Base-by-base conservation (phyloP, 2,888 invertebrate genomes). In the Ceriagrion tenellum region DNA sequence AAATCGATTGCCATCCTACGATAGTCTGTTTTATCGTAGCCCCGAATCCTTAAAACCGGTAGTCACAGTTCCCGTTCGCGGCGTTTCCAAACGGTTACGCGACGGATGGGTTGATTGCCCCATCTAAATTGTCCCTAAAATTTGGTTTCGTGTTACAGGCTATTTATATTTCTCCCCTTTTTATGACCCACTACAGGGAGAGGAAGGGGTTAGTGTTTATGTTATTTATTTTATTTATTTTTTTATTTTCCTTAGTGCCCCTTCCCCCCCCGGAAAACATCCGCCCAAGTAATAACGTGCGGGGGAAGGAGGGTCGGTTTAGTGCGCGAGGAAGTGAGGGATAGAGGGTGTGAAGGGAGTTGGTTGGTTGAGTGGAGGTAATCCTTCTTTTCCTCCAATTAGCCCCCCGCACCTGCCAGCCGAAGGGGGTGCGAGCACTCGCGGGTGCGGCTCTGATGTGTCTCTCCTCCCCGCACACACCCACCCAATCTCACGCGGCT, bases 381-480 rank as follows among this genome's bases (percentile, higher is more conserved):
- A 91, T 63, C 63, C 26, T 26, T 69, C 10, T 47, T 30, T 69
- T 74, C 47, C 93, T 35, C 93, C 93, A 93, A 93, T 93, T 74
- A 91, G 91, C 59, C 91, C 63, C 91, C 35, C 91, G 35, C 90
- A 90, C 90, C 90, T 91, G 63, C 69, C 69, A 26, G 30, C n/a
- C 16, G 3, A 13, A 30, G 13, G 47, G 59, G 55, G 69, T 69
- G 74, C 93, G 59, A 47, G 69, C 93, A 69, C 35, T 81, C 81
- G 81, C 81, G n/a, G 8, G 93, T 26, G 69, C 69, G 93, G 40
- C 47, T 26, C 93, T 93, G 26, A 63, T 63, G 2, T 93, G 20
- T 35, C 59, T 69, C 59, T 59, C 30, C 59, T 56, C 23, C 56
- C 59, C 35, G 30, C 26, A 88, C 23, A 8, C 69, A 26, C 69